phyloP scores from a whole-genome alignment of 2,888 invertebrate genomes.

The Limnephilus auricula region DNA sequence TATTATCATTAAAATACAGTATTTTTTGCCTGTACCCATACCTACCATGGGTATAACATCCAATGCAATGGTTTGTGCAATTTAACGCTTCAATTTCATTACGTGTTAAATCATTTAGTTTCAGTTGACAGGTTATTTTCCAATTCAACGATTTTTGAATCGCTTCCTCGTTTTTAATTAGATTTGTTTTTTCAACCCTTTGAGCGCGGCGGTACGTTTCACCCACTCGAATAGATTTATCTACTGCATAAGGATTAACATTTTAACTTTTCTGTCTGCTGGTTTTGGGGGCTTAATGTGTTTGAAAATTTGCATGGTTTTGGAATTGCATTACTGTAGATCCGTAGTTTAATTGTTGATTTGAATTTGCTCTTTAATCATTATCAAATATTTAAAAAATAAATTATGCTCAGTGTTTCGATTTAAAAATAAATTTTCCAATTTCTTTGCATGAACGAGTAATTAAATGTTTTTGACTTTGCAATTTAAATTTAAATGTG shows the following conservation, averaged over 20 bases:
- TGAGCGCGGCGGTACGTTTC: not conserved
- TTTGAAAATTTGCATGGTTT: slow-evolving; percentile 20
- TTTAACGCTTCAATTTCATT: slow-evolving; percentile 44
- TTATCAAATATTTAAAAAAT: not conserved
- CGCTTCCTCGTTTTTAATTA: slow-evolving; percentile 36
- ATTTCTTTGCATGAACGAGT: not conserved
- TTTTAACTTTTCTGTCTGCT: not conserved
- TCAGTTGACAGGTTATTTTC: slow-evolving; percentile 44
- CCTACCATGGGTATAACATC: not conserved
- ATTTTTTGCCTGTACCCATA: not conserved
- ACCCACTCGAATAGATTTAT: not conserved
- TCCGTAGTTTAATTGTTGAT: not conserved
- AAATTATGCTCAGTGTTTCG: no score
- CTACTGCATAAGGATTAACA: not conserved
- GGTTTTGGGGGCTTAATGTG: not conserved
- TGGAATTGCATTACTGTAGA: not conserved
- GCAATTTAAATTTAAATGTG: not conserved
- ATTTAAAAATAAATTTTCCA: not conserved
- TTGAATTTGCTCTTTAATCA: not conserved
- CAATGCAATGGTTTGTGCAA: slow-evolving; percentile 14
- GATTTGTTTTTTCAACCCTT: slow-evolving; percentile 39
- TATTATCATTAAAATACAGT: no score
- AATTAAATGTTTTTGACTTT: not conserved
- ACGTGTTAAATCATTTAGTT: slow-evolving; percentile 46
- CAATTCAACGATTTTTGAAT: slow-evolving; percentile 15